Conservation (phyloP, 2,797 vertebrate genomes). For the Syndactyla subalaris region DNA sequence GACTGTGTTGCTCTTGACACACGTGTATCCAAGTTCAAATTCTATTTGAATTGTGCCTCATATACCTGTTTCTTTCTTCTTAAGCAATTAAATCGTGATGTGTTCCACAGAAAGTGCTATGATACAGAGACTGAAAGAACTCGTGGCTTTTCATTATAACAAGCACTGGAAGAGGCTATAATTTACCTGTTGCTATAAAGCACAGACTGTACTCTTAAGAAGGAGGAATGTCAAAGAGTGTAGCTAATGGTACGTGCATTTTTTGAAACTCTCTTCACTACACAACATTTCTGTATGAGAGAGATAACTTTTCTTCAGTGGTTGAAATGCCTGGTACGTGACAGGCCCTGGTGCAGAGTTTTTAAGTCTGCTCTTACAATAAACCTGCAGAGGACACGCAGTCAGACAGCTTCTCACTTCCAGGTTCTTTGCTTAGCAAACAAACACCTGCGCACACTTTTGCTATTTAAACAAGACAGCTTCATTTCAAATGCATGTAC, state of each 20-base stretch:
- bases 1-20: not conserved
- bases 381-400: not conserved
- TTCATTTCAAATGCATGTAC: constrained; percentile 8
- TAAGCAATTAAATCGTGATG: not conserved
- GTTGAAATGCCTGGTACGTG: not conserved
- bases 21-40: not conserved
- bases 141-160: constrained; percentile 21
- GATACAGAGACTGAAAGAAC: not conserved
- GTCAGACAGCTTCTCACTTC: not conserved
- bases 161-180: not conserved
- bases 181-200: not conserved
- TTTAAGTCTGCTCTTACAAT: constrained; percentile 20
- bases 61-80: not conserved
- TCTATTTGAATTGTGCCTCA: not conserved
- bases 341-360: not conserved
- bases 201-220: not conserved
- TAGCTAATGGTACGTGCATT: not conserved
- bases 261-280: constrained; percentile 21
- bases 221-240: not conserved
- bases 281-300: not conserved
- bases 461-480: constrained; percentile 36
- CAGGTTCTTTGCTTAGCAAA: constrained; percentile 24
- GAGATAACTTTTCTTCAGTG: not conserved
- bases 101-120: not conserved
- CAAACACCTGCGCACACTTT: not conserved